A percentile compares a stretch with the other conserved stretches of the same genome.
Conservation (phyloP, 2,113 vertebrate species). For the Sceloporus tristichus region DNA sequence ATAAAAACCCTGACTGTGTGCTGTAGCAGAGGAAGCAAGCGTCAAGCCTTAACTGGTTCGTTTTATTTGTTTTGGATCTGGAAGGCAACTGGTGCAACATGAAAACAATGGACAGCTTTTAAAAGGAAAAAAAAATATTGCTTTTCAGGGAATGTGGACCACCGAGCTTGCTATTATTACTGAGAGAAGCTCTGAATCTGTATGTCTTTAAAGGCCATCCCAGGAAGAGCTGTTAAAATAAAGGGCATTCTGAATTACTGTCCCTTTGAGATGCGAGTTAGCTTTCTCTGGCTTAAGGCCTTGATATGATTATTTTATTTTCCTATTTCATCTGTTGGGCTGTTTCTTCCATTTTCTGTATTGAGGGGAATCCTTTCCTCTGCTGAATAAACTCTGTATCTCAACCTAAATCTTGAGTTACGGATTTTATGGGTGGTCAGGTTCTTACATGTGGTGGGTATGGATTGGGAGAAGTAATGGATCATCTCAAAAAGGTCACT, state of each 20-base stretch:
- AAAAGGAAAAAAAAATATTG: conserved; percentile 35
- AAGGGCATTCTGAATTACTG: background rate
- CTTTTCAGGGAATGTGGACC: conserved; percentile 63
- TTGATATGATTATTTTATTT: background rate
- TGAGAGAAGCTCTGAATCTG: conserved; percentile 54
- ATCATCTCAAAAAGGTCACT: too few relatives aligned
- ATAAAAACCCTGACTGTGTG: conserved; percentile 50
- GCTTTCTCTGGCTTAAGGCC: background rate
- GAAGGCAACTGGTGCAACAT: conserved; percentile 52
- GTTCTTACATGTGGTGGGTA: too few relatives aligned
- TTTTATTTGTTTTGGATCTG: conserved; percentile 71
- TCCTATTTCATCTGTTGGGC: background rate
- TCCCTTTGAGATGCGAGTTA: background rate
- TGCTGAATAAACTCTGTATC: too few relatives aligned
- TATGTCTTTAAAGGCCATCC: conserved; percentile 44
- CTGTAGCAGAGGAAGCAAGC: conserved; percentile 52
- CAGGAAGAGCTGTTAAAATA: conserved; percentile 13
- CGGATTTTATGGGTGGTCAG: too few relatives aligned
- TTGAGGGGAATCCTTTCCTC: too few relatives aligned
- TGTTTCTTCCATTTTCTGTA: background rate
- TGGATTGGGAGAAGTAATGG: too few relatives aligned
- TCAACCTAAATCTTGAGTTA: too few relatives aligned
- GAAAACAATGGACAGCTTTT: conserved; percentile 56
- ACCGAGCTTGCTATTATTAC: conserved; percentile 56
- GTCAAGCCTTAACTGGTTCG: conserved; percentile 63